Evolutionary conservation across 2,113 vertebrate genomes (phyloP).

Genomic region (Atherinomorus stipes): DNA sequence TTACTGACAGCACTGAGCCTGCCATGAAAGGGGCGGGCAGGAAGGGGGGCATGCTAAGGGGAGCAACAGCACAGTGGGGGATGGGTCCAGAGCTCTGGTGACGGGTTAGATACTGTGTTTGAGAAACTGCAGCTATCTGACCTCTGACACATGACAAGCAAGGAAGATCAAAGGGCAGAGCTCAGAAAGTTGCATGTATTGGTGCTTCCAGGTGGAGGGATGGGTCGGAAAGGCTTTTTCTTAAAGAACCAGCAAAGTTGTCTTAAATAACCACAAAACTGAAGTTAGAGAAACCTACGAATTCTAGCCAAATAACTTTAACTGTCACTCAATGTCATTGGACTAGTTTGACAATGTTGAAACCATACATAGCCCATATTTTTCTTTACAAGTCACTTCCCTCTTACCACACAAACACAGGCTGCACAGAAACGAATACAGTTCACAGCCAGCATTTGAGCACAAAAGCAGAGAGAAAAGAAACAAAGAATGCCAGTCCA

Average conservation of each 20-base stretch:
- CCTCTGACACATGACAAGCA: conserved; percentile 72
- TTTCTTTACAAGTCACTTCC: neutral
- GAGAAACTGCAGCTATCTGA: conserved; percentile 78
- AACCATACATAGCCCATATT: conserved; percentile 70
- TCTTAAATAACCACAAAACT: neutral
- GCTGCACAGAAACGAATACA: neutral
- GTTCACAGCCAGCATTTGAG: neutral
- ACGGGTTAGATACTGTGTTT: conserved; percentile 52
- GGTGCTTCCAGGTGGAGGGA: conserved; percentile 50
- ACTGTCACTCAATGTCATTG: neutral
- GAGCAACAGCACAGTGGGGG: conserved; percentile 39
- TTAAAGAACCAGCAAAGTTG: neutral
- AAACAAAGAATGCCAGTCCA: conserved; percentile 14
- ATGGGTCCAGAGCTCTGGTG: conserved; percentile 51
- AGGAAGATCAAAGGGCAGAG: conserved; percentile 69
- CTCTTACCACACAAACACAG: conserved; percentile 14
- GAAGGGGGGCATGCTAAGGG: conserved; percentile 44
- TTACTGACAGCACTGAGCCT: conserved; percentile 59
- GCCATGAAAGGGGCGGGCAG: conserved; percentile 30
- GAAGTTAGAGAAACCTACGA: neutral
- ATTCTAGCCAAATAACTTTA: no score
- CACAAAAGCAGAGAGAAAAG: conserved; percentile 20
- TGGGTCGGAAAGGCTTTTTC: neutral
- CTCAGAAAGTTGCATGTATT: conserved; percentile 41
- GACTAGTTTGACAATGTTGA: conserved; percentile 56